Evolutionary conservation across 2,888 invertebrate species (phyloP), one percentile per base, ranked within the genome.

Genomic region (Lumbricus terrestris): DNA sequence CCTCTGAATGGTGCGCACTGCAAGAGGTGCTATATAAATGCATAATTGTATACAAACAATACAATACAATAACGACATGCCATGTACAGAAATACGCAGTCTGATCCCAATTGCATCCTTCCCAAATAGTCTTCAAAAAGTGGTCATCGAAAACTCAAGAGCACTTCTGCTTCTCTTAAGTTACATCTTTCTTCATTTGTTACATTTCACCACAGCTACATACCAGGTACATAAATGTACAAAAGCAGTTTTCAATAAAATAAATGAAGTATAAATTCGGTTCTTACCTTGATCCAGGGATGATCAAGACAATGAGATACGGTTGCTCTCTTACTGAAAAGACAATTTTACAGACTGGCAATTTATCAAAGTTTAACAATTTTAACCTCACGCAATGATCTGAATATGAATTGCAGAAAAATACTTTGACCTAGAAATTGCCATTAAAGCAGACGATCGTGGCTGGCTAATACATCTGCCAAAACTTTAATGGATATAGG

Each of bases 251-350:
- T 42, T 47, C 23, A 47, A 23, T 18, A 47, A 47, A 23, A 18
- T 23, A 20, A 47, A 47, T 47, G 47, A 47, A 47, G 23, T 47
- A 47, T 20, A 47, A 47, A 47, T 20, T 47, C 47, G 8, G 35
- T 29, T 90, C 92, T 93, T 92, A 95, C 95, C 94, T 96, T 92
- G 93, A 96, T 96, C 96, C 96, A 96, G 34, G 96, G 96, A 95
- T 96, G 96, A 92, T 95, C 95, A 91, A 96, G 95, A 94, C 96
- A 96, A 92, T 96, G 96, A 91, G 96, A 95, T 34, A 96, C 96
- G 90, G 96, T 96, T 89, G 96, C 95, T 92, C 96, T 94, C 94
- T 96, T 95, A 93, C 96, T 96, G 93, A 93, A 93, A 91, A 88
- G 90, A 90, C 91, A 88, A n/a, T 29, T 69, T 29, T 6, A 69